phyloP scores from a whole-genome alignment of 2,113 vertebrate species.

The Amphiprion percula region DNA sequence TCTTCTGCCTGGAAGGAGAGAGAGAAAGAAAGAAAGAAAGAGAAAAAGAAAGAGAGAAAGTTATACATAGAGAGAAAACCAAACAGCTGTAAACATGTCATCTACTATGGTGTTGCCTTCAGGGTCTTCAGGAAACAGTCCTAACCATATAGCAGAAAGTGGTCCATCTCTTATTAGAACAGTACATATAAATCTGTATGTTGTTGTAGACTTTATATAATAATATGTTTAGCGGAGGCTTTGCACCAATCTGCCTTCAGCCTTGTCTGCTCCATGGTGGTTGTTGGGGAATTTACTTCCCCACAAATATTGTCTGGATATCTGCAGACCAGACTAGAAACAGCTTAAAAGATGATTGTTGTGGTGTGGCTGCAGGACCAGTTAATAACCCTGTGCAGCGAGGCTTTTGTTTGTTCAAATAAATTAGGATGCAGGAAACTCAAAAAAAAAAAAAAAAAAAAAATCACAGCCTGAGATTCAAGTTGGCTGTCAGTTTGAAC shows the following conservation, averaged over 20 bases:
- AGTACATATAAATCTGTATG: not conserved
- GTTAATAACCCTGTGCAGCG: constrained; percentile 13
- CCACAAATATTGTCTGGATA: constrained; percentile 73
- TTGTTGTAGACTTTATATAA: constrained; percentile 30
- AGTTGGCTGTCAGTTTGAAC: constrained; percentile 4
- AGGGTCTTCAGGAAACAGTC: not conserved
- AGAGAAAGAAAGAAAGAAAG: constrained; percentile 9
- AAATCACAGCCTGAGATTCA: not conserved
- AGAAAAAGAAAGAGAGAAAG: not conserved
- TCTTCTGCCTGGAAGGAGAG: constrained; percentile 56
- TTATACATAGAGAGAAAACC: constrained; percentile 12
- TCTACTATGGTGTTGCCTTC: constrained; percentile 12
- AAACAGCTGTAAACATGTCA: constrained; percentile 64
- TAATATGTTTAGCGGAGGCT: constrained; percentile 25
- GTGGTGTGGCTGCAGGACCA: constrained; percentile 36
- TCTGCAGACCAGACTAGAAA: constrained; percentile 54
- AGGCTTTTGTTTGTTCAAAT: constrained; percentile 43
- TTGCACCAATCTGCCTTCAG: constrained; percentile 17
- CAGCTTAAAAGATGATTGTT: constrained; percentile 16
- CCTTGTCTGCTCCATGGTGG: constrained; percentile 26
- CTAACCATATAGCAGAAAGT: constrained; percentile 11
- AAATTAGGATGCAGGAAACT: constrained; percentile 8
- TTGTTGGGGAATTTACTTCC: constrained; percentile 48
- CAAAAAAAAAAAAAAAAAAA: not conserved
- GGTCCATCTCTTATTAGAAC: constrained; percentile 23